Percentiles rank a stretch among this genome's conserved stretches.
Conservation (phyloP, 2,113 vertebrate species). For the Embiotoca jacksoni region DNA sequence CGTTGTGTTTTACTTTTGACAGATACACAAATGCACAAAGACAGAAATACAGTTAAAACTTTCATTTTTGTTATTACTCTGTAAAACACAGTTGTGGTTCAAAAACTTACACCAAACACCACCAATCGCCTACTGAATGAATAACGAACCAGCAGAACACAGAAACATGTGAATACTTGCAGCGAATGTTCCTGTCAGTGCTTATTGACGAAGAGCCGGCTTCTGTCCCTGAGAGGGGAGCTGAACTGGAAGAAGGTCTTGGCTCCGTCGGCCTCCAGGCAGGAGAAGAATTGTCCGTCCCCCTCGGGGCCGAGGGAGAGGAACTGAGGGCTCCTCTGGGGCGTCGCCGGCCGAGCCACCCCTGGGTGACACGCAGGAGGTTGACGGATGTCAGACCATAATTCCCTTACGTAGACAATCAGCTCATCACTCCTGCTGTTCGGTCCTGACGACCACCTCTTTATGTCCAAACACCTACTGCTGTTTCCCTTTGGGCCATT, state of each 20-base stretch:
- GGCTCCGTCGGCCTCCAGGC: slow-evolving; percentile 69
- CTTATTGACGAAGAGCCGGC: slow-evolving; percentile 61
- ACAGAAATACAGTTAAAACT: not conserved
- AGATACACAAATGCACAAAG: not conserved
- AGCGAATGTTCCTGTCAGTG: slow-evolving; percentile 54
- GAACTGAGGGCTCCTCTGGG: slow-evolving; percentile 72
- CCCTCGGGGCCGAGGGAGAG: slow-evolving; percentile 50
- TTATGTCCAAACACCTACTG: slow-evolving; percentile 32
- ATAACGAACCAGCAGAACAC: not conserved
- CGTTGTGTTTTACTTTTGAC: not conserved
- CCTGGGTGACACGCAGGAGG: slow-evolving; percentile 58
- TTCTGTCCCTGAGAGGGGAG: slow-evolving; percentile 71
- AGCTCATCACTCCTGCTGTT: slow-evolving; percentile 44
- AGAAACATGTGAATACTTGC: not conserved
- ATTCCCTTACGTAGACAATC: slow-evolving; percentile 54
- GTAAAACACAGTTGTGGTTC: not conserved
- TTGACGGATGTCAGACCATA: slow-evolving; percentile 41
- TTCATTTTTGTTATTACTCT: not conserved
- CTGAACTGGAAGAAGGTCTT: slow-evolving; percentile 82
- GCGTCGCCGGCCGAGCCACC: slow-evolving; percentile 52
- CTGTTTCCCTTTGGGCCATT: not conserved
- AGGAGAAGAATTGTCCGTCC: slow-evolving; percentile 75
- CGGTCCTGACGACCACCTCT: slow-evolving; percentile 29
- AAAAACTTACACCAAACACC: not conserved
- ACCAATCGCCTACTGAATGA: not conserved